Evolutionary conservation across 2,797 vertebrate species (phyloP).

Genomic region (Sebastes steindachneri): DNA sequence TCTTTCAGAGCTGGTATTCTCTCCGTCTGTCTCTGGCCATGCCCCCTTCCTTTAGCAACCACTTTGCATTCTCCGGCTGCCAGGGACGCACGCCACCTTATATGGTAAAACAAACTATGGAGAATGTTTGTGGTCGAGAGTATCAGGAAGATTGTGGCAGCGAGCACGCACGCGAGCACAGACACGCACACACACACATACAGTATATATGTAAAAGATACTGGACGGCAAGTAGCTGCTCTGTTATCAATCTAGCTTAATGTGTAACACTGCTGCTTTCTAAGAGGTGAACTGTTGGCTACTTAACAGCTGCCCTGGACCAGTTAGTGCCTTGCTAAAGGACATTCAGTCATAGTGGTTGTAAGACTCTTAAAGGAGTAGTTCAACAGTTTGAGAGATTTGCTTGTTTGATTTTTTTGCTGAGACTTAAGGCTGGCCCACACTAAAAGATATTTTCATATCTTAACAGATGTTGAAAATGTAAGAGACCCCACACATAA

Average conservation of each 20-base stretch:
- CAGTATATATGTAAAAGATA: background rate
- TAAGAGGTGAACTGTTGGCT: background rate
- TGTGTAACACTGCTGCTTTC: slow-evolving; percentile 27
- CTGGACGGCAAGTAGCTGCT: slow-evolving; percentile 14
- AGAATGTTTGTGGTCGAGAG: slow-evolving; percentile 81
- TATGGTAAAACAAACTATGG: slow-evolving; percentile 88
- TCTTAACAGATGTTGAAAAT: too few species aligned
- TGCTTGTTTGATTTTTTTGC: background rate
- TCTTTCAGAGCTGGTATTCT: slow-evolving; percentile 56
- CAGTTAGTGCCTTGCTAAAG: background rate
- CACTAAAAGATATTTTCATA: too few species aligned
- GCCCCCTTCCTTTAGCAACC: slow-evolving; percentile 85
- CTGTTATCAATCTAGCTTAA: slow-evolving; percentile 40
- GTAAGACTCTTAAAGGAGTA: background rate
- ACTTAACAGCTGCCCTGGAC: background rate
- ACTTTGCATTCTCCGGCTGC: slow-evolving; percentile 78
- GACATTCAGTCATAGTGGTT: background rate
- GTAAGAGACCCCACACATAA: too few species aligned
- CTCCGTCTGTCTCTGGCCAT: slow-evolving; percentile 59
- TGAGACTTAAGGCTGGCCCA: background rate
- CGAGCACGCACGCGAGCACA: background rate
- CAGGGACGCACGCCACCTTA: slow-evolving; percentile 79
- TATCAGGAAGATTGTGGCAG: slow-evolving; percentile 79
- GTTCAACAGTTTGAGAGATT: background rate
- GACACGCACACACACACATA: background rate